These are phyloP conservation scores for Colostygia pectinataria DNA, from an alignment of 2,888 invertebrate genomes.

Conservation along the genomic window DNA sequence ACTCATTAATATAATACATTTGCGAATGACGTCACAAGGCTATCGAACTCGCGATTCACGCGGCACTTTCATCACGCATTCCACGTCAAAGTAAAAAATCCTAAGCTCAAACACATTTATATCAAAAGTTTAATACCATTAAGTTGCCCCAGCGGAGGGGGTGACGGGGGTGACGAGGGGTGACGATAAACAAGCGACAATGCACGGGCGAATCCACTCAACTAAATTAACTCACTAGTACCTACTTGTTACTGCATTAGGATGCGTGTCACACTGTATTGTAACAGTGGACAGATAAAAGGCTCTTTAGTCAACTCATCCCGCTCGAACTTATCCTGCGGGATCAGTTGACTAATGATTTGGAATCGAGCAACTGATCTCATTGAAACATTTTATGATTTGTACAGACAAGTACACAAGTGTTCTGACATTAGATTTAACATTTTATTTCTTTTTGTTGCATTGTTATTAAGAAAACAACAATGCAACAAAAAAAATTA, in stretches of 20 bases:
- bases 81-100: slow-evolving; percentile 32
- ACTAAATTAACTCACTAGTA: slow-evolving; percentile 76
- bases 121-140: slow-evolving; percentile 80
- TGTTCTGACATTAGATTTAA: too few species aligned
- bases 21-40: slow-evolving; percentile 1
- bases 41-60: slow-evolving; percentile 12
- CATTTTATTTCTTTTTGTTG: too few species aligned
- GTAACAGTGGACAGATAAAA: slow-evolving; percentile 18
- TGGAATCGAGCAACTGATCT: too few species aligned
- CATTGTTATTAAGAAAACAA: too few species aligned
- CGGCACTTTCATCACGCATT: slow-evolving; percentile 12
- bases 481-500: too few species aligned
- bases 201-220: slow-evolving; percentile 78
- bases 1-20: not conserved
- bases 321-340: too few species aligned
- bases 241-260: slow-evolving; percentile 72
- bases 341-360: too few species aligned
- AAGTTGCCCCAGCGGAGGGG: slow-evolving; percentile 43
- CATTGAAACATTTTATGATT: too few species aligned
- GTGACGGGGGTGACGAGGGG: slow-evolving; percentile 38
- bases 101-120: slow-evolving; percentile 58
- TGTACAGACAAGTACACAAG: too few species aligned
- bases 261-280: slow-evolving; percentile 51
- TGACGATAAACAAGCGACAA: slow-evolving; percentile 81
- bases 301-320: too few species aligned